Percentiles rank a stretch among this genome's conserved stretches.
These are phyloP conservation scores for Leptinotarsa texana DNA, from an alignment of 1,140 invertebrate genomes.

Conservation along the genomic window DNA sequence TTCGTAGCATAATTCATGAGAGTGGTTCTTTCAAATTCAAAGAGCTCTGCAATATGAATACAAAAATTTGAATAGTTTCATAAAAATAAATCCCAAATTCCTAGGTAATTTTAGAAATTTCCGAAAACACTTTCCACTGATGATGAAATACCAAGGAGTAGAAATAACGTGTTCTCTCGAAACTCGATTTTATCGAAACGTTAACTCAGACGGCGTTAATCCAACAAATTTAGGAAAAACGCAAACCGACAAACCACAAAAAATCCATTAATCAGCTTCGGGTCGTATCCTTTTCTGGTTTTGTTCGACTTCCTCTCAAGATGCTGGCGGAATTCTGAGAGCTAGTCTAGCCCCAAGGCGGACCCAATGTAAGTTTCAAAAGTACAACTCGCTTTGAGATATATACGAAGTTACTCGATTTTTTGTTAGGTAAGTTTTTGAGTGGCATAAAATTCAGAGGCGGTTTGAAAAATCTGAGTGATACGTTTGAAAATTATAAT, in stretches of 20 bases:
- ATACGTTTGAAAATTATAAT: no score
- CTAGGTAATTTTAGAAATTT: no score
- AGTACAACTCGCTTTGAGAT: conserved; percentile 2
- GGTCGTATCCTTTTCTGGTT: conserved; percentile 5
- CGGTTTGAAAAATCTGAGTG: neutral
- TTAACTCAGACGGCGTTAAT: neutral
- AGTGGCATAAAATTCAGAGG: neutral
- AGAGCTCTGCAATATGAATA: no score
- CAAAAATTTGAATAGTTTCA: no score
- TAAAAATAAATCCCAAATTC: no score
- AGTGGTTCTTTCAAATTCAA: no score
- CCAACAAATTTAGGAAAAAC: neutral
- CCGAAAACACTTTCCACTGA: no score
- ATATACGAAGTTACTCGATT: neutral
- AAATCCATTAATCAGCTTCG: neutral
- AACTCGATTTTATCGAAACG: neutral
- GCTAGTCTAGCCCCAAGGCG: neutral
- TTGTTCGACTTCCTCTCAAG: neutral
- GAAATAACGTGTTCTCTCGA: neutral
- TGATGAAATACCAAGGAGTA: no score
- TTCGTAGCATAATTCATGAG: no score
- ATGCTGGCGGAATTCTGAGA: neutral
- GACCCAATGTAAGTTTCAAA: neutral
- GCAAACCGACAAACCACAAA: neutral
- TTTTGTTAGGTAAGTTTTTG: neutral